These are phyloP conservation scores for Hydropsyche tenuis DNA, from an alignment of 1,140 invertebrate species.

Conservation along the genomic window DNA sequence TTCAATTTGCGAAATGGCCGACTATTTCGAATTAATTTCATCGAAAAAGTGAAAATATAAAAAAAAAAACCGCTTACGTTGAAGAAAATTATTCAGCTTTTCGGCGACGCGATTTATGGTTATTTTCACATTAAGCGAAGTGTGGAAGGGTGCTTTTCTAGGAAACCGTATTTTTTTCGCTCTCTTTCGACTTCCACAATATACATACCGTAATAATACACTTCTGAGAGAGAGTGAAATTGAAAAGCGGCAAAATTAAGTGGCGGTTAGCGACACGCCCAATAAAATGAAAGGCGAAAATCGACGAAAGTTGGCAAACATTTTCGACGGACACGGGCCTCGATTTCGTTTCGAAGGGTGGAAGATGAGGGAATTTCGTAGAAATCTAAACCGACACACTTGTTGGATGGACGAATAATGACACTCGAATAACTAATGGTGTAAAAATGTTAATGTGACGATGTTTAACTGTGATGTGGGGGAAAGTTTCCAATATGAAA, in stretches of 20 bases:
- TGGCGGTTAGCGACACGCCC: conserved; percentile 25
- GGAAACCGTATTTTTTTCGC: background rate
- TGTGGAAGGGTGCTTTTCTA: conserved; percentile 15
- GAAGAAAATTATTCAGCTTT: conserved; percentile 19
- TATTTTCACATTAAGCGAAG: conserved; percentile 29
- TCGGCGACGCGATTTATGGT: conserved; percentile 4
- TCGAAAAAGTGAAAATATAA: background rate
- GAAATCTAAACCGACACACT: conserved; percentile 9
- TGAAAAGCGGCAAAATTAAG: conserved; percentile 26
- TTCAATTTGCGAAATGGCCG: too few species aligned
- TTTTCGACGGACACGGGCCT: background rate
- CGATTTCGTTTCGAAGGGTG: background rate
- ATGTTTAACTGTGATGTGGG: too few species aligned
- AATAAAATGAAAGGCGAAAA: conserved; percentile 24
- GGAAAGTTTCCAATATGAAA: too few species aligned
- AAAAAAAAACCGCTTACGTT: background rate
- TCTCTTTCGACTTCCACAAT: too few species aligned
- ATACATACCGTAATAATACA: too few species aligned
- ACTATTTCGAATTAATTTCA: too few species aligned
- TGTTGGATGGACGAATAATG: conserved; percentile 6
- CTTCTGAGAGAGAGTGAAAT: background rate
- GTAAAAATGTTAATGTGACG: conserved; percentile 23
- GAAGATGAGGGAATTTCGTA: background rate
- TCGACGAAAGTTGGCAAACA: conserved; percentile 20
- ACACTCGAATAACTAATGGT: conserved; percentile 16